Base-by-base conservation (phyloP, 23 tunicate genomes). In the Corella eumyota region DNA sequence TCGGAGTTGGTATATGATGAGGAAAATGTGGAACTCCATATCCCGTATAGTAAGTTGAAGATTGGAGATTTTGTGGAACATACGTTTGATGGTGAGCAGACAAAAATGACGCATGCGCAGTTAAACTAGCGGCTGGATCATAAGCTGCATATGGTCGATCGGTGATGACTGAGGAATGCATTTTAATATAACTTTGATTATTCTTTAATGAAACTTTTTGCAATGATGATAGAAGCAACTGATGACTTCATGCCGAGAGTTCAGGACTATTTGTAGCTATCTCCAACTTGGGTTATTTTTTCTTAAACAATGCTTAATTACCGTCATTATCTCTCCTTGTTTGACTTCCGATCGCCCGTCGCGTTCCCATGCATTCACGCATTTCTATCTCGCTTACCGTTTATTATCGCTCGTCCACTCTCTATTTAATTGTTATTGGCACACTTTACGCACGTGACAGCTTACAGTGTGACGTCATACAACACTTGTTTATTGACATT, bases 101-200 rank as follows among this genome's bases (percentile, higher is more conserved):
- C 23, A 62, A 28, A 17, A 33, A 62, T 32, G 32, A 37, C 6
- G 50, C 32, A 5, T 62, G 68, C 17, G 68, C 32, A 2, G 53
- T 40, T 23, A 62, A 36, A 62, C 68, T 62, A 32, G 68, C 52
- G 9, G 52, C 22, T 62, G 68, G 68, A 21, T 62, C 68, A 21
- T 62, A 62, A 21, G 68, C 68, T n/a, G 68, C 68, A 36, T 62
- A 62, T 6, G 68, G 68, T 2, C 68, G 51, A 25, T 62, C 68
- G 30, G 34, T 32, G 6, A 62, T 7, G 22, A 40, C 44, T n/a
- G 6, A n/a, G 3, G 51, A 62, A 4, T 37, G 33, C 52, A 62
- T 62, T 29, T 33, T 62, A 46, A 31, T 60, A 38, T 3, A 3
- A 34, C 1, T 54, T 54, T 17, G 23, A 15, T 54, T 26, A 34